Conservation (phyloP, 2,113 vertebrate genomes). For the Chaetops frenatus region DNA sequence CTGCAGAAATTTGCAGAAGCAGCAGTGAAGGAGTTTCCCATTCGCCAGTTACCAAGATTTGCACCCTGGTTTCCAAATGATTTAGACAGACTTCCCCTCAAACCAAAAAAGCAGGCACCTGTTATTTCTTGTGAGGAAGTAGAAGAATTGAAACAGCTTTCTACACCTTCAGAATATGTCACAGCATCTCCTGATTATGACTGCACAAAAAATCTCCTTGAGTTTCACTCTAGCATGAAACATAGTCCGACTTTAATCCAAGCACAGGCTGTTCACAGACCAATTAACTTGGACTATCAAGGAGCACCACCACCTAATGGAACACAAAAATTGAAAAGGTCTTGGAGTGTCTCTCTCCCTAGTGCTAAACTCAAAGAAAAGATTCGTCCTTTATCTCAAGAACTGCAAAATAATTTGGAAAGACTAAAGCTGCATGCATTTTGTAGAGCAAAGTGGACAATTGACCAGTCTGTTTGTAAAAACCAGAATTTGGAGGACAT, state of each 20-base stretch:
- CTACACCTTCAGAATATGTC: neutral
- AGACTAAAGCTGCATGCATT: constrained; percentile 74
- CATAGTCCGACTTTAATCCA: neutral
- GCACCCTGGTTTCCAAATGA: constrained; percentile 76
- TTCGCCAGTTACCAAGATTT: constrained; percentile 70
- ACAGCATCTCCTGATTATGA: constrained; percentile 57
- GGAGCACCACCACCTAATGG: constrained; percentile 2
- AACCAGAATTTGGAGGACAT: constrained; percentile 77
- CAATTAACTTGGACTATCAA: neutral
- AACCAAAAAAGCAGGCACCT: constrained; percentile 76
- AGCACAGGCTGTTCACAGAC: neutral
- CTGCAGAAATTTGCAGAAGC: constrained; percentile 70
- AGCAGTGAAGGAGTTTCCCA: constrained; percentile 75
- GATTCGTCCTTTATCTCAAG: constrained; percentile 71
- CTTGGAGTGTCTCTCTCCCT: constrained; percentile 80
- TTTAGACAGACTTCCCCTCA: constrained; percentile 67
- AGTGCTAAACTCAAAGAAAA: constrained; percentile 23
- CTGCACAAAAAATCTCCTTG: constrained; percentile 67
- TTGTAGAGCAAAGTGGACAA: constrained; percentile 86
- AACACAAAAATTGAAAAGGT: constrained; percentile 59
- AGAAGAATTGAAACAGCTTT: constrained; percentile 17
- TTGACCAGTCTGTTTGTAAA: constrained; percentile 73
- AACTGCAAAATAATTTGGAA: constrained; percentile 70
- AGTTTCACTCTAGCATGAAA: constrained; percentile 67
- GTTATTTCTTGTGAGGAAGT: constrained; percentile 59